A percentile compares a stretch with the other conserved stretches of the same genome.
Evolutionary conservation across 2,113 vertebrate species (phyloP).

Genomic region (Alouatta palliata): DNA sequence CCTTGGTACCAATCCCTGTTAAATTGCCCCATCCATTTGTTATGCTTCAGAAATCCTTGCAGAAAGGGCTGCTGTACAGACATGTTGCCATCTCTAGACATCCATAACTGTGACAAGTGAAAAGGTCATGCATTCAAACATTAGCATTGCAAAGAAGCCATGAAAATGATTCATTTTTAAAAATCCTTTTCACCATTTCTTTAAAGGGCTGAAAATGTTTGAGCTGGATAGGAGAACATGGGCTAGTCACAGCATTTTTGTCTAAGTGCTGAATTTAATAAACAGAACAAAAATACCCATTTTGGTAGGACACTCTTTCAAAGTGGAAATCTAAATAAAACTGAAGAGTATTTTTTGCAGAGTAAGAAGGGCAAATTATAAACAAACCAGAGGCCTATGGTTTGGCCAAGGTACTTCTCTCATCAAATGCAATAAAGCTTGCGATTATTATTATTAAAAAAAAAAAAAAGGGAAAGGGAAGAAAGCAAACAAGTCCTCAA

Average conservation of each 20-base stretch:
- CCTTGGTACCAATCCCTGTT: not conserved
- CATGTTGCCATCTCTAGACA: constrained; percentile 70
- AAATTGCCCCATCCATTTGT: not conserved
- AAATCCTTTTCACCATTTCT: constrained; percentile 60
- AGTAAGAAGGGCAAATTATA: not conserved
- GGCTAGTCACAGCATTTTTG: not conserved
- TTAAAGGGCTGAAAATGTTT: not conserved
- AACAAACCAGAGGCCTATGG: not conserved
- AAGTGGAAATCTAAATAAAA: not conserved
- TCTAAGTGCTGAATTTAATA: not conserved
- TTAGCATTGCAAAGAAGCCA: constrained; percentile 67
- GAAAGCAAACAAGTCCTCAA: not conserved
- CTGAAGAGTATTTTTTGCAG: not conserved
- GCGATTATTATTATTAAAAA: not conserved
- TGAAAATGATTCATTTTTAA: constrained; percentile 39
- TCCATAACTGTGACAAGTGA: constrained; percentile 67
- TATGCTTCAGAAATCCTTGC: constrained; percentile 58
- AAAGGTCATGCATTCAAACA: constrained; percentile 79
- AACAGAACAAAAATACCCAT: not conserved
- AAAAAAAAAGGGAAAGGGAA: not conserved
- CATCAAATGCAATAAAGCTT: not conserved
- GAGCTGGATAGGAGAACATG: not conserved
- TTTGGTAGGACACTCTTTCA: not conserved
- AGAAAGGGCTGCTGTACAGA: constrained; percentile 59
- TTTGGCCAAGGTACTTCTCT: not conserved